Base-by-base conservation (phyloP, 2,888 invertebrate genomes). In the Melanchra persicariae region DNA sequence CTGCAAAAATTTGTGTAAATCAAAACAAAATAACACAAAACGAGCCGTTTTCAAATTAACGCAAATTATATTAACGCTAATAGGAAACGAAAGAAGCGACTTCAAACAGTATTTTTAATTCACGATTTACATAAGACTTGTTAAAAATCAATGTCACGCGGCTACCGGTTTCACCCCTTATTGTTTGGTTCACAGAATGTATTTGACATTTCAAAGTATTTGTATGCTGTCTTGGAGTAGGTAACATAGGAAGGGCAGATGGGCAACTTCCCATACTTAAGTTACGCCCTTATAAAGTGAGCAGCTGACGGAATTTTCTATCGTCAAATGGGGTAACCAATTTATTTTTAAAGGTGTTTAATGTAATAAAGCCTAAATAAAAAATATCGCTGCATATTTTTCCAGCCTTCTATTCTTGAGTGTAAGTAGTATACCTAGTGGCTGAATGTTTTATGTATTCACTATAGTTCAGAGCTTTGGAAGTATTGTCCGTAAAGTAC, bases 251-350 rank as follows among this genome's bases (percentile, higher is more conserved):
- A n/a, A n/a, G n/a, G n/a, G 26, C 26, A 37, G 76, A 79, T 67
- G 76, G 79, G 79, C 79, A 64, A 3, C 55, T 58, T 64, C 60
- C 43, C 54, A 45, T 52, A 57, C 55, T 61, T 62, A 45, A 60
- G 51, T 59, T 61, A 64, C 59, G 40, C 58, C 61, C 43, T 30
- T 71, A 43, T 58, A 76, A 37, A 60, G 60, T 22, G 34, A 61
- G 77, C 79, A 79, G 76, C 71, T 79, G 81, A 51, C 19, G 47
- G 26, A 57, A 79, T 79, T 71, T 71, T 55, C 77, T 76, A 80
- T 80, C 67, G 43, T 15, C 55, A 67, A 76, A 63, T 64, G 34
- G 52, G 30, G n/a, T 52, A 64, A 3, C 15, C 51, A 70, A 57
- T 64, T 60, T 40, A 30, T 61, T 60, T 40, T 63, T 52, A 37